These are phyloP conservation scores for Iphiclides podalirius DNA, from an alignment of 2,888 invertebrate species.

Conservation along the genomic window DNA sequence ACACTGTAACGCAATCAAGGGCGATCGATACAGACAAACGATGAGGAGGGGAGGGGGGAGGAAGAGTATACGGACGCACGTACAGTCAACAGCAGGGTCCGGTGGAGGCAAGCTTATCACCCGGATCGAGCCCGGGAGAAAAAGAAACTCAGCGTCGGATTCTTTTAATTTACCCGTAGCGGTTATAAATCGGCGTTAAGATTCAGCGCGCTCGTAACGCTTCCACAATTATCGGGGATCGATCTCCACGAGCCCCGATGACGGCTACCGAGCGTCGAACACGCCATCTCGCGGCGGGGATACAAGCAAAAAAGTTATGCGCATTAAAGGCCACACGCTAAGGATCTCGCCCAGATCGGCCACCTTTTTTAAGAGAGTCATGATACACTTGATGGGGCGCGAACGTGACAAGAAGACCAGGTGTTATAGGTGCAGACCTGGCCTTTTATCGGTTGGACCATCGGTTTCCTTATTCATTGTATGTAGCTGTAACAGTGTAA, in stretches of 20 bases:
- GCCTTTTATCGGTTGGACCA: too few relatives aligned
- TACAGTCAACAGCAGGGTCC: slow-evolving; percentile 60
- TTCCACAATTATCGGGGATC: slow-evolving; percentile 67
- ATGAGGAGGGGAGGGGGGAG: slow-evolving; percentile 25
- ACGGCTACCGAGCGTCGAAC: slow-evolving; percentile 58
- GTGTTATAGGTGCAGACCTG: too few relatives aligned
- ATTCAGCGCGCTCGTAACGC: slow-evolving; percentile 68
- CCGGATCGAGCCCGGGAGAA: slow-evolving; percentile 58
- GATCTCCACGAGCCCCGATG: slow-evolving; percentile 64
- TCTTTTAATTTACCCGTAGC: slow-evolving; percentile 75
- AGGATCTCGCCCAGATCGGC: too few relatives aligned
- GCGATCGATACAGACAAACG: slow-evolving; percentile 41
- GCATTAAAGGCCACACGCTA: slow-evolving; percentile 16
- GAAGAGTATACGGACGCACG: slow-evolving; percentile 49
- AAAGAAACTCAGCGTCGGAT: slow-evolving; percentile 62
- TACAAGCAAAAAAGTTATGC: slow-evolving; percentile 10
- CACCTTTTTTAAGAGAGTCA: too few relatives aligned
- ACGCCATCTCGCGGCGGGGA: slow-evolving; percentile 18
- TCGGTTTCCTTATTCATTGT: too few relatives aligned
- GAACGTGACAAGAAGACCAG: too few relatives aligned
- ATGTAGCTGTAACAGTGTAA: too few relatives aligned
- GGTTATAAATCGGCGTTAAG: slow-evolving; percentile 76
- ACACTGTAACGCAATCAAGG: slow-evolving; percentile 48
- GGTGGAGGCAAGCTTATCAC: slow-evolving; percentile 67
- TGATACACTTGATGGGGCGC: too few relatives aligned